These are phyloP conservation scores for Pseudolycoriella hygida DNA, from an alignment of 2,888 invertebrate genomes.

Conservation along the genomic window DNA sequence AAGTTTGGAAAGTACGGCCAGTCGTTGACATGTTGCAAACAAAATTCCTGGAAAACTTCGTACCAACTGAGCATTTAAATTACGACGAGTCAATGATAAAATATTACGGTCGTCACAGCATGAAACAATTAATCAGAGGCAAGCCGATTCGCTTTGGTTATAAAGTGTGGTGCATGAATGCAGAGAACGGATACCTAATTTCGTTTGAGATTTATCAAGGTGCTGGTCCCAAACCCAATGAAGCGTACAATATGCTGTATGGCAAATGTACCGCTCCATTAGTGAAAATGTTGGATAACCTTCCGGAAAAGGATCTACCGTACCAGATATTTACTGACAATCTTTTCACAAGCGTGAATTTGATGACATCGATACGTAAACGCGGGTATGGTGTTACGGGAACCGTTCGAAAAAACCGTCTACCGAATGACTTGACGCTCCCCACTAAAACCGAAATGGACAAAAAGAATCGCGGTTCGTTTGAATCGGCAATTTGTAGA, in stretches of 20 bases:
- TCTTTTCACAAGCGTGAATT: no score
- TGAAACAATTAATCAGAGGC: not conserved
- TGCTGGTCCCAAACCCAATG: not conserved
- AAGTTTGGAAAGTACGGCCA: not conserved
- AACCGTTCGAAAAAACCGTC: no score
- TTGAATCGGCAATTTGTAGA: no score
- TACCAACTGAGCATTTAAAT: not conserved
- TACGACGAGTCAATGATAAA: not conserved
- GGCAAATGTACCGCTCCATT: not conserved
- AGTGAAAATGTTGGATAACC: not conserved
- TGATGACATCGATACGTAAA: no score
- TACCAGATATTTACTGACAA: not conserved
- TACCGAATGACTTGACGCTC: no score
- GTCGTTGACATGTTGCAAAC: not conserved
- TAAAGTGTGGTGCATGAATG: not conserved
- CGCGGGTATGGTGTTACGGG: no score
- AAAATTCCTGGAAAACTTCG: not conserved
- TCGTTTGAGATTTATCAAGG: not conserved
- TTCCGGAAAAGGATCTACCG: not conserved
- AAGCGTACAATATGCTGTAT: not conserved
- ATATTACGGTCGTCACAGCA: not conserved
- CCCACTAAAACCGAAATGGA: no score
- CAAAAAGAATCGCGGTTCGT: no score
- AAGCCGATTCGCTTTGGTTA: not conserved
- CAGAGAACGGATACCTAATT: not conserved